phyloP scores from a whole-genome alignment of 2,888 invertebrate genomes.

The Pachydiplax longipennis region DNA sequence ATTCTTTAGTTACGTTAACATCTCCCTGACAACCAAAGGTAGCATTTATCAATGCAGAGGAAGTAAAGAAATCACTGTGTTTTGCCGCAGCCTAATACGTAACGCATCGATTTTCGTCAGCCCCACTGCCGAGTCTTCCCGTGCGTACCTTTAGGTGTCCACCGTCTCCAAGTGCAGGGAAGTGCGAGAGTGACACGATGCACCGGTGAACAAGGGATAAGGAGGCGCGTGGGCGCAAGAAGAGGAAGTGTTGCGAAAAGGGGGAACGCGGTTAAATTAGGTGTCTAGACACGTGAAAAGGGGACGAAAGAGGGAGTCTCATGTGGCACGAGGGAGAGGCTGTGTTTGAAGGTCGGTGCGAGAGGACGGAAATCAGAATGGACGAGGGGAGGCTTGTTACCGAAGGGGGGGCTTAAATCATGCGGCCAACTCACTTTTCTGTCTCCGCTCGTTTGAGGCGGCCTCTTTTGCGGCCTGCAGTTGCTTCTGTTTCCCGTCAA shows the following conservation, averaged over 20 bases:
- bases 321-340: background rate
- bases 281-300: constrained; percentile 14
- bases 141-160: too few relatives aligned
- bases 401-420: background rate
- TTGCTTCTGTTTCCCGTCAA: background rate
- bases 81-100: too few relatives aligned
- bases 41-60: too few relatives aligned
- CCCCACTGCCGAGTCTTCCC: too few relatives aligned
- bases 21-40: too few relatives aligned
- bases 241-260: background rate
- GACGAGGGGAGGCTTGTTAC: background rate
- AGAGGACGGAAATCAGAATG: background rate
- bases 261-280: background rate
- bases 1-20: too few relatives aligned
- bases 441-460: background rate
- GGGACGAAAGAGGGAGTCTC: background rate
- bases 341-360: background rate
- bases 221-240: background rate
- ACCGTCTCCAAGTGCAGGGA: too few relatives aligned
- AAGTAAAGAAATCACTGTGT: too few relatives aligned
- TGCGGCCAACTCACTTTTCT: background rate
- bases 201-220: background rate
- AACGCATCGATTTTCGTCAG: too few relatives aligned
- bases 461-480: background rate
- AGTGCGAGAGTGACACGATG: too few relatives aligned